A percentile compares a stretch with the other conserved stretches of the same genome.
phyloP scores from a whole-genome alignment of 2,797 vertebrate genomes.

The Chanos chanos region DNA sequence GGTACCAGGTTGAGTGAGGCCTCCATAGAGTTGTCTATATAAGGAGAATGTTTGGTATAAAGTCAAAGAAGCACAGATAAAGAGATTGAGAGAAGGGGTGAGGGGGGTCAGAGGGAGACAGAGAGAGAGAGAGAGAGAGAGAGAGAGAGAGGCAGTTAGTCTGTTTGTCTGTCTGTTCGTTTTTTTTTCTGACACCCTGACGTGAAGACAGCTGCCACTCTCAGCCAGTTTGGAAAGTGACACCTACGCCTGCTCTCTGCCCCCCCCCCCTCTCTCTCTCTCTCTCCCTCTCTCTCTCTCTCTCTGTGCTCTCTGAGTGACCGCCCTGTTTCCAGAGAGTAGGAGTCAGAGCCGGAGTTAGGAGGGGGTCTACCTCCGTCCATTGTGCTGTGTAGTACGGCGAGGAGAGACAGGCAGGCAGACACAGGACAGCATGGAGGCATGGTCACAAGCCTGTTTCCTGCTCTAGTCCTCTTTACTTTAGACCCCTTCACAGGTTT shows the following conservation, averaged over 20 bases:
- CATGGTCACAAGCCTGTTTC: no score
- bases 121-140: background rate
- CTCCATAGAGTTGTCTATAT: background rate
- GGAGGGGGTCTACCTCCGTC: no score
- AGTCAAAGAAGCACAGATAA: no score
- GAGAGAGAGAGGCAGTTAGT: background rate
- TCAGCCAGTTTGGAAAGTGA: constrained; percentile 23
- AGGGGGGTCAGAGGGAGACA: constrained; percentile 43
- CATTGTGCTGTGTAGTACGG: no score
- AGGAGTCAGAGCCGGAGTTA: no score
- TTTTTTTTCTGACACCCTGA: constrained; percentile 25
- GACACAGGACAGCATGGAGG: no score
- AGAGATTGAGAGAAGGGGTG: constrained; percentile 17
- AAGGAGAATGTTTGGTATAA: constrained; percentile 42
- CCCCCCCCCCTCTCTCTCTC: background rate
- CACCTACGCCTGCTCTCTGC: constrained; percentile 4
- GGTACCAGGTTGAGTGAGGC: background rate
- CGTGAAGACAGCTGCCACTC: constrained; percentile 28
- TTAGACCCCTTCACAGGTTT: no score
- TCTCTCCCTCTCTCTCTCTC: background rate
- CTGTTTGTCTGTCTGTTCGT: constrained; percentile 40
- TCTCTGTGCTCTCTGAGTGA: no score
- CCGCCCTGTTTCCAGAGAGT: no score
- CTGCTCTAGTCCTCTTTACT: no score
- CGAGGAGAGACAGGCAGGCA: no score